phyloP scores from a whole-genome alignment of 2,113 vertebrate species.

The Pithys albifrons region DNA sequence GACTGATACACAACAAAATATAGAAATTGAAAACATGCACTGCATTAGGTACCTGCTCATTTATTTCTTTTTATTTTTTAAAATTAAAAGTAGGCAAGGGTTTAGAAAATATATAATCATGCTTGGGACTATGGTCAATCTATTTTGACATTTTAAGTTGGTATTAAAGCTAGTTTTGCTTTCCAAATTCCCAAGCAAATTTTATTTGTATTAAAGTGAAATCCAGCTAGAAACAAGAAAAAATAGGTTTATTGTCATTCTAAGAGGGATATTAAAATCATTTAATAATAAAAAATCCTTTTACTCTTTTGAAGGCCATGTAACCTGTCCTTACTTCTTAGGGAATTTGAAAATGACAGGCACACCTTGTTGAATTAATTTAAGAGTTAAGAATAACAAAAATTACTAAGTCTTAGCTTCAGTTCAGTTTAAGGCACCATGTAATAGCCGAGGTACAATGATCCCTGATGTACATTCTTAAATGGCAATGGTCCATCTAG shows the following conservation, averaged over 20 bases:
- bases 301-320: conserved; percentile 75
- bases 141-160: conserved; percentile 66
- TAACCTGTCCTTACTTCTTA: conserved; percentile 75
- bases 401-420: conserved; percentile 82
- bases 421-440: conserved; percentile 89
- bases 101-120: conserved; percentile 72
- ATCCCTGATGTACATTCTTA: conserved; percentile 90
- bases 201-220: conserved; percentile 79
- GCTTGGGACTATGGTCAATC: conserved; percentile 61
- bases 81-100: conserved; percentile 72
- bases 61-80: conserved; percentile 67
- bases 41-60: conserved; percentile 76
- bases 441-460: conserved; percentile 88
- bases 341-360: conserved; percentile 80
- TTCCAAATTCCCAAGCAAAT: conserved; percentile 73
- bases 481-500: conserved; percentile 84
- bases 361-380: conserved; percentile 80
- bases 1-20: conserved; percentile 65
- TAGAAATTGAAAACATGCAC: conserved; percentile 76
- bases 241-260: conserved; percentile 75
- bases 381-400: conserved; percentile 78
- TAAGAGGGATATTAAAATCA: conserved; percentile 73
- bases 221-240: conserved; percentile 77
- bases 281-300: conserved; percentile 67
- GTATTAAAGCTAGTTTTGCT: conserved; percentile 77